Evolutionary conservation across 2,113 vertebrate species (phyloP).

Genomic region (Stigmatopora argus): DNA sequence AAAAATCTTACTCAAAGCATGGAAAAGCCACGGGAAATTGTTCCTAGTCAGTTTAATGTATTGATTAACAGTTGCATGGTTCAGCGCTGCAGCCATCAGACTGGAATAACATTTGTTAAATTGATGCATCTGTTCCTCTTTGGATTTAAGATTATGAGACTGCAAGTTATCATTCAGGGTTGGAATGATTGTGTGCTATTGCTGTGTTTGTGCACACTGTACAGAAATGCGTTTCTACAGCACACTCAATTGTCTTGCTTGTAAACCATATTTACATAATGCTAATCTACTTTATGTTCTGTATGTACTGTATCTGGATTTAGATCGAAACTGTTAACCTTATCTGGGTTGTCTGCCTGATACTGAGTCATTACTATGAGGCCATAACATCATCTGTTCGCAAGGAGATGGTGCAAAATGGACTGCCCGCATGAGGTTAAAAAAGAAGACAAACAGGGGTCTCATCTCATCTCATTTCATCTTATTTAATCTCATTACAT

Average conservation of each 20-base stretch:
- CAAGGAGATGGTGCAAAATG: too few relatives aligned
- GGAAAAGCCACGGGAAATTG: background rate
- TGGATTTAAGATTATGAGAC: conserved; percentile 31
- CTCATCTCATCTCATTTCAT: too few relatives aligned
- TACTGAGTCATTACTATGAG: background rate
- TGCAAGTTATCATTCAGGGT: conserved; percentile 13
- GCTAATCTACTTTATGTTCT: conserved; percentile 30
- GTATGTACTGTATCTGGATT: background rate
- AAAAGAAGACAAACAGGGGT: too few relatives aligned
- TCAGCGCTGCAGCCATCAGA: background rate
- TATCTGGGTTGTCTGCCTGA: conserved; percentile 5
- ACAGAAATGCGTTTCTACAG: conserved; percentile 15
- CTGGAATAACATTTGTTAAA: conserved; percentile 8
- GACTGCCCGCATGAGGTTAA: too few relatives aligned
- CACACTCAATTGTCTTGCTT: conserved; percentile 8
- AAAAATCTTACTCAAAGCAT: background rate
- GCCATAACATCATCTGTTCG: background rate
- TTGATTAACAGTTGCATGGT: background rate
- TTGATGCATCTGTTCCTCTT: background rate
- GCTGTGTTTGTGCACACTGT: background rate
- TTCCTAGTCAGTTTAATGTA: background rate
- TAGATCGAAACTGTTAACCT: conserved; percentile 12
- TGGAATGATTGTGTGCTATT: background rate
- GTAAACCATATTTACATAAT: conserved; percentile 16
- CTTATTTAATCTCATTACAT: too few relatives aligned